Evolutionary conservation across 1,140 invertebrate species (phyloP).

Genomic region (Arion vulgaris): DNA sequence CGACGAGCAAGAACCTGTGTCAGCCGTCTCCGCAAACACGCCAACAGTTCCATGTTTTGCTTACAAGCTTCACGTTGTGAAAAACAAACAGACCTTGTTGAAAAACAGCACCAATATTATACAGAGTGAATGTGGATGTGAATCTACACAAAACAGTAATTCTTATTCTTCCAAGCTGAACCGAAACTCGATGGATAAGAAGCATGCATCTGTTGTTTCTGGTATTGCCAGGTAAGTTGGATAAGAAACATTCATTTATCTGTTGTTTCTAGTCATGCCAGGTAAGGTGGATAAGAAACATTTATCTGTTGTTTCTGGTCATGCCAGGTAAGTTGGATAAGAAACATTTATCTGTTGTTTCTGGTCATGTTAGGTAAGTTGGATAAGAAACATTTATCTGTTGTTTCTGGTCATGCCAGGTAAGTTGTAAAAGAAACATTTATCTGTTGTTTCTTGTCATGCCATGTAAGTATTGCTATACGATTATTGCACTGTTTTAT

Average conservation of each 20-base stretch:
- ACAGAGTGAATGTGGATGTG: constrained; percentile 27
- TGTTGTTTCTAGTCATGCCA: too few relatives aligned
- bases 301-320: not conserved
- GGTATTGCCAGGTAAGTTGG: not conserved
- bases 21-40: constrained; percentile 58
- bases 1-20: constrained; percentile 51
- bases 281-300: constrained; percentile 32
- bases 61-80: constrained; percentile 60
- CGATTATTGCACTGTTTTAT: too few relatives aligned
- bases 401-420: not conserved
- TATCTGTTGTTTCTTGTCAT: too few relatives aligned
- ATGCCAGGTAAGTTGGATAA: not conserved
- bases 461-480: too few relatives aligned
- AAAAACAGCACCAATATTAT: constrained; percentile 49
- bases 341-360: constrained; percentile 5
- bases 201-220: not conserved
- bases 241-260: not conserved
- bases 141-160: not conserved
- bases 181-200: constrained; percentile 17
- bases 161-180: constrained; percentile 21
- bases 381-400: constrained; percentile 24
- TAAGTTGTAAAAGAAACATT: too few relatives aligned
- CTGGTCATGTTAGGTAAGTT: constrained; percentile 4
- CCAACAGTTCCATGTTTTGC: constrained; percentile 67
- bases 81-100: constrained; percentile 61